Evolutionary conservation across 2,797 vertebrate species (phyloP), one percentile per base, ranked within the genome.

Genomic region (Staurois parvus): DNA sequence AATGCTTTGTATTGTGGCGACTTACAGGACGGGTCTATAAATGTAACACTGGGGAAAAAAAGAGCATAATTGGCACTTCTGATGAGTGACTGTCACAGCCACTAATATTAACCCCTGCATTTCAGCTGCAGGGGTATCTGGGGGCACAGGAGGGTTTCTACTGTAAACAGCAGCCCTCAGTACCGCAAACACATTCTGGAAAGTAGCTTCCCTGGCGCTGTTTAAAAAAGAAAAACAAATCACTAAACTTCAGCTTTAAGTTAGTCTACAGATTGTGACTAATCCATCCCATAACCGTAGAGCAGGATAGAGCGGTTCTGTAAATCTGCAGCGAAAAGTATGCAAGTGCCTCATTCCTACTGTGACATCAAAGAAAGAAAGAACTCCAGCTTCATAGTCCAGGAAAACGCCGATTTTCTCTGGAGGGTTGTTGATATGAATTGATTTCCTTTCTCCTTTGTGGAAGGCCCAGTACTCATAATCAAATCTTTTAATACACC

Each of bases 381-480:
- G 91, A 13, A 93, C 80, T 81, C 95, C 93, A 29, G 91, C 91
- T 88, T 96, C 94, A 1, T 94, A 95, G 87, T 95, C 92, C 76
- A 95, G 88, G 79, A 94, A 93, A 87, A 94, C 29, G 0, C 94
- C 93, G 24, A 92, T 81, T 11, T 89, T 67, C 29, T 93, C 90
- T 0, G 93, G 93, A 72, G 94, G 90, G 1, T 91, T 29, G 12
- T 90, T 88, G 79, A 84, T 79, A 0, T 1, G 26, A 45, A 95
- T 80, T 0, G 89, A 92, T 77, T 87, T 89, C 83, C 93, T 93
- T 17, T 93, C 92, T 52, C 92, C 90, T 59, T 94, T 93, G 67
- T 95, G 94, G 90, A 95, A 96, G 32, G 93, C 93, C 93, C 94
- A 95, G 87, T 94, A 93, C 75, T 95, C 93, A 9, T 92, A 40